Percentiles rank a stretch among this genome's conserved stretches.
phyloP scores from a whole-genome alignment of 2,113 vertebrate species.

The Forbesichthys agassizii region DNA sequence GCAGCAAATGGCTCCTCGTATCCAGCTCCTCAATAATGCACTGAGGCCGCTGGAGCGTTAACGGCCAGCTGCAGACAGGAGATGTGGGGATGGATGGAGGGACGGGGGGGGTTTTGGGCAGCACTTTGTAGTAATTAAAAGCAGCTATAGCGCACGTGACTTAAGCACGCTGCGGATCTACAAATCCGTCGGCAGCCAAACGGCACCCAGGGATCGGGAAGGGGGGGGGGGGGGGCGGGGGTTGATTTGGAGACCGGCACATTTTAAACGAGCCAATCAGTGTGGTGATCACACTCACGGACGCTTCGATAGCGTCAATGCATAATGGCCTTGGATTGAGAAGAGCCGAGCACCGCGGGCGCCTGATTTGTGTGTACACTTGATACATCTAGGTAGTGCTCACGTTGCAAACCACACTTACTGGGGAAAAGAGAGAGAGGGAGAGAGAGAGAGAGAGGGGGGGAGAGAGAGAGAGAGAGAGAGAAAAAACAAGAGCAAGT shows the following conservation, averaged over 20 bases:
- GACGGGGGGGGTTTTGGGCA: slow-evolving; percentile 6
- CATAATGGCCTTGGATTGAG: slow-evolving; percentile 31
- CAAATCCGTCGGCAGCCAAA: too few species aligned
- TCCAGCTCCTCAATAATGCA: slow-evolving; percentile 74
- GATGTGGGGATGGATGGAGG: slow-evolving; percentile 38
- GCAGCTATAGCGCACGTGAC: slow-evolving; percentile 53
- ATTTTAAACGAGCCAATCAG: slow-evolving; percentile 60
- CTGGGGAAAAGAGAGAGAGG: neutral
- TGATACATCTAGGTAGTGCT: slow-evolving; percentile 22
- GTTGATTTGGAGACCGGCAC: neutral
- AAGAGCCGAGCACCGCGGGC: slow-evolving; percentile 23
- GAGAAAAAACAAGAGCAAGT: neutral
- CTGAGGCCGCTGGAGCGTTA: slow-evolving; percentile 65
- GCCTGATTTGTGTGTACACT: slow-evolving; percentile 26
- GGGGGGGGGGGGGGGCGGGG: too few species aligned
- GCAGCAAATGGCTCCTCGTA: slow-evolving; percentile 66
- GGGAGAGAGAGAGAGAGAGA: neutral
- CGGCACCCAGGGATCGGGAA: too few species aligned
- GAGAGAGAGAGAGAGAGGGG: neutral
- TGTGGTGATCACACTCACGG: slow-evolving; percentile 37
- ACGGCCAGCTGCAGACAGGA: slow-evolving; percentile 53
- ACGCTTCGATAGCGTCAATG: slow-evolving; percentile 21
- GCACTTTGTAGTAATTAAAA: slow-evolving; percentile 77
- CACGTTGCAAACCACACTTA: neutral
- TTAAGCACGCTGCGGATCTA: slow-evolving; percentile 29